Evolutionary conservation across 2,113 vertebrate genomes (phyloP).

Genomic region (Equus przewalskii): DNA sequence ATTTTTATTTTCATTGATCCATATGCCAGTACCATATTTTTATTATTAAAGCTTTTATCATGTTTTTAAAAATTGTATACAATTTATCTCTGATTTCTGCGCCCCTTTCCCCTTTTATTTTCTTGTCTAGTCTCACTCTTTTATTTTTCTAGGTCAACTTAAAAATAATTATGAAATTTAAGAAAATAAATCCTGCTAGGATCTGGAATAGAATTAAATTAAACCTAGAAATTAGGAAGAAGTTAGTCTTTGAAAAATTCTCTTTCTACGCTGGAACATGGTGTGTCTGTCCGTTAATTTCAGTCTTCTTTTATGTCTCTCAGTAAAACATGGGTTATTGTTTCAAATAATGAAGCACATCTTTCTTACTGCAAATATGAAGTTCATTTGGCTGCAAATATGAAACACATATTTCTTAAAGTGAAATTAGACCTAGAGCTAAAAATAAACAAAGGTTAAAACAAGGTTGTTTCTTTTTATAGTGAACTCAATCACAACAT

Average conservation of each 20-base stretch:
- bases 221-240: slow-evolving; percentile 26
- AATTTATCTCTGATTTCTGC: background rate
- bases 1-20: slow-evolving; percentile 14
- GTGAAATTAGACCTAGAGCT: slow-evolving; percentile 47
- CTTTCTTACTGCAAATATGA: slow-evolving; percentile 54
- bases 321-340: slow-evolving; percentile 15
- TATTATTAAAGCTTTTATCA: slow-evolving; percentile 13
- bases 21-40: background rate
- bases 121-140: background rate
- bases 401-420: slow-evolving; percentile 60
- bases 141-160: background rate
- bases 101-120: background rate
- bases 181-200: background rate
- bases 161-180: slow-evolving; percentile 27
- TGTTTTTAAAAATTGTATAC: background rate
- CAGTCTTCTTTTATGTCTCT: slow-evolving; percentile 13
- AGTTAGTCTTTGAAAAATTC: slow-evolving; percentile 9
- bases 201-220: slow-evolving; percentile 44
- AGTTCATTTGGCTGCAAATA: slow-evolving; percentile 30
- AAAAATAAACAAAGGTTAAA: slow-evolving; percentile 59
- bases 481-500: slow-evolving; percentile 1
- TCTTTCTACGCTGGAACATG: slow-evolving; percentile 1
- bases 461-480: slow-evolving; percentile 16
- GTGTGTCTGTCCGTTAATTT: slow-evolving; percentile 16
- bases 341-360: slow-evolving; percentile 58